A percentile compares a stretch with the other conserved stretches of the same genome.
Conservation (phyloP, 2,797 vertebrate species). For the Phyllotis vaccarum region DNA sequence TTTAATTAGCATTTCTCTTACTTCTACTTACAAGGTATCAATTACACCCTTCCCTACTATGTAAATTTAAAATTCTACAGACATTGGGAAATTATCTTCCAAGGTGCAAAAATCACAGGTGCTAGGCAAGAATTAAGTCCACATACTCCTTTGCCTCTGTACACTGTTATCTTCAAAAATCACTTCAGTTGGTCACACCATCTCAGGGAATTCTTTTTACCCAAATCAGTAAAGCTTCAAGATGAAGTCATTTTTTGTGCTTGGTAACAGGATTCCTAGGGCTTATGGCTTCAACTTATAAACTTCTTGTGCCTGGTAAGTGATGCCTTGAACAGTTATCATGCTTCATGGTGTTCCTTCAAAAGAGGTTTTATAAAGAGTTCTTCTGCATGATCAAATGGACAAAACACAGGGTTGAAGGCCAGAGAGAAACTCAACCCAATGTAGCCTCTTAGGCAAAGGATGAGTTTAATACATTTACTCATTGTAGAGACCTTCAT, state of each 20-base stretch:
- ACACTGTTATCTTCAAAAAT: rapidly evolving
- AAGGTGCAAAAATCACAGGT: background rate
- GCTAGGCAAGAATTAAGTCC: background rate
- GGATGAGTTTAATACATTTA: background rate
- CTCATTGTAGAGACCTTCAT: background rate
- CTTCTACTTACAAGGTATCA: background rate
- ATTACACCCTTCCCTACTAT: background rate
- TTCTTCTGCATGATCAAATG: background rate
- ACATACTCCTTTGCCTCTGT: background rate
- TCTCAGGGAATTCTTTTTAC: background rate
- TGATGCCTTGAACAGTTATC: background rate
- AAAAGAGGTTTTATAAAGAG: background rate
- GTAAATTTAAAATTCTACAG: background rate
- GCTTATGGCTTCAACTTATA: background rate
- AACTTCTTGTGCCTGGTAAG: background rate
- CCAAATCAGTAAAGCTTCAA: background rate
- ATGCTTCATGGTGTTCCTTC: background rate
- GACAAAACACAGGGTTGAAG: background rate
- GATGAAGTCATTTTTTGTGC: background rate
- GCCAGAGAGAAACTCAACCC: background rate
- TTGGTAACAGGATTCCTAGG: background rate
- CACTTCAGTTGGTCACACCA: background rate
- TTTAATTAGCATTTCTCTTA: background rate
- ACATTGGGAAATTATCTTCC: background rate
- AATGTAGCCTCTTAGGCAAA: conserved; percentile 15